Base-by-base conservation (phyloP, 2,888 invertebrate species). In the Calliopum simillimum region DNA sequence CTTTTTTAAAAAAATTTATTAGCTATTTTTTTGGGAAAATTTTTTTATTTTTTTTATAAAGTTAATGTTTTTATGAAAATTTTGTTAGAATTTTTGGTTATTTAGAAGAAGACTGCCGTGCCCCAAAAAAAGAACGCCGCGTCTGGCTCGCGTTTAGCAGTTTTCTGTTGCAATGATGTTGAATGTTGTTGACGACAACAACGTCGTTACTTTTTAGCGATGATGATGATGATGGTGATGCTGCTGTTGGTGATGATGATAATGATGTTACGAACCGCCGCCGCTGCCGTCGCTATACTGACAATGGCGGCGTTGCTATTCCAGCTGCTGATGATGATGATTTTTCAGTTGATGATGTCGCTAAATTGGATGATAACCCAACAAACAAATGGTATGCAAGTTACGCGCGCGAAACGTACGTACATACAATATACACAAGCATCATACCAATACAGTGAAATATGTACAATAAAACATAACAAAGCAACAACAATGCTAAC, bases 101-200 rank as follows among this genome's bases (percentile, higher is more conserved):
- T 53, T 67, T 67, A 58, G 58, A 58, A 67, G 58, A 49, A 67
- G 67, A 68, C 76, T 78, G 78, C 77, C 77, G 77, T 76, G 76
- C 75, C 74, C 78, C 79, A 82, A 81, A 83, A 82, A 83, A 83
- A 80, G 62, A 80, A 82, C 83, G 83, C 84, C 83, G 84, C 83
- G 84, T 79, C 84, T 84, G 81, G 79, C 82, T 82, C 83, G 84
- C 84, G 83, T 83, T 84, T 83, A 83, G 83, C 84, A 80, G 81
- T 82, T 84, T 83, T 83, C 83, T 83, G 83, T 81, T 80, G 82
- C 81, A 81, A 80, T 79, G 81, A 78, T 77, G 73, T 79, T 77
- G 80, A 81, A 79, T 68, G 69, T 81, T 77, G 79, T 77, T 80
- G 79, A 77, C 82, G 82, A 82, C 78, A 77, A 77, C 76, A 75